Percentiles rank a stretch among this genome's conserved stretches.
Conservation (phyloP, 2,888 invertebrate species). For the Anorthoa munda region DNA sequence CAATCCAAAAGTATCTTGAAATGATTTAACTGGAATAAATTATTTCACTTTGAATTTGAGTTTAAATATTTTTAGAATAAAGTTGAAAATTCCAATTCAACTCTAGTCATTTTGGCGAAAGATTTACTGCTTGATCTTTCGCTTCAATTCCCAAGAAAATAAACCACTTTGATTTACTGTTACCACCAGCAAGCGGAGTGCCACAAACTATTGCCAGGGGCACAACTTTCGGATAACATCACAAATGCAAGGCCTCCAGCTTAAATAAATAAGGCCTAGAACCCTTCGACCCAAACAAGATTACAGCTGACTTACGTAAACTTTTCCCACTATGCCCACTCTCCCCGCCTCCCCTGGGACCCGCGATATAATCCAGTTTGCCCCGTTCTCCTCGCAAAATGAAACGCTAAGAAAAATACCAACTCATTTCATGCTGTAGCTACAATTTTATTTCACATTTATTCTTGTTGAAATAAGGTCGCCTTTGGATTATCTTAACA, state of each 20-base stretch:
- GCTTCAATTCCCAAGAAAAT: background rate
- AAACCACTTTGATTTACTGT: background rate
- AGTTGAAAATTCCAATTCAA: background rate
- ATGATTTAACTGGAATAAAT: too few species aligned
- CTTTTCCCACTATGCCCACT: slow-evolving; percentile 72
- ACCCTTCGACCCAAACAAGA: slow-evolving; percentile 77
- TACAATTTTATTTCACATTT: slow-evolving; percentile 52
- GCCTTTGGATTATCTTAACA: slow-evolving; percentile 44
- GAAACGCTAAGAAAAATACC: slow-evolving; percentile 68
- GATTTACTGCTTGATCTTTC: background rate
- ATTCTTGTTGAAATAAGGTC: slow-evolving; percentile 37
- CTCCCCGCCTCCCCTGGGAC: slow-evolving; percentile 72
- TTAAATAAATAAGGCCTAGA: slow-evolving; percentile 62
- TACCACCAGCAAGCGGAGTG: background rate
- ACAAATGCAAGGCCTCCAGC: slow-evolving; percentile 52
- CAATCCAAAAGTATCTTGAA: too few species aligned
- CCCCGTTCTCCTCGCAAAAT: slow-evolving; percentile 79
- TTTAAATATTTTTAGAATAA: background rate
- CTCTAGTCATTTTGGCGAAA: background rate
- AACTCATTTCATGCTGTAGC: slow-evolving; percentile 40
- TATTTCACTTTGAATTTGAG: background rate
- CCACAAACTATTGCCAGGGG: slow-evolving; percentile 15
- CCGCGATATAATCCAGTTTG: slow-evolving; percentile 85
- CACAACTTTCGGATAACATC: slow-evolving; percentile 35
- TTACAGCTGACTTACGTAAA: slow-evolving; percentile 82